These are phyloP conservation scores for Oligia strigilis DNA, from an alignment of 2,888 invertebrate species.

Conservation along the genomic window DNA sequence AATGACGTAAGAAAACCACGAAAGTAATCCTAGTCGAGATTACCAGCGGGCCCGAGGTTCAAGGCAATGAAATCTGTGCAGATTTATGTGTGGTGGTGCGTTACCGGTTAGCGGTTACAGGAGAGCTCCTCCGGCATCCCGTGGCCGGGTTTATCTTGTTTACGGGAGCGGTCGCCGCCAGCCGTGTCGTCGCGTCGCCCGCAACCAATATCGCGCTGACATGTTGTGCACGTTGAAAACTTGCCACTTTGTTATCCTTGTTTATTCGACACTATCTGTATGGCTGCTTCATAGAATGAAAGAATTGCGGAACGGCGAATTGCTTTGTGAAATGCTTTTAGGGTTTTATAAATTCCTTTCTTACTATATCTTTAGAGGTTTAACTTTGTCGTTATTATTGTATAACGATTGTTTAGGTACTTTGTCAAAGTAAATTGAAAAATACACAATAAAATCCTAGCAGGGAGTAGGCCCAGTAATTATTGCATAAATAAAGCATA, in stretches of 20 bases:
- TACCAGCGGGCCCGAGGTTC: slow-evolving; percentile 74
- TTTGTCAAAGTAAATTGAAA: neutral
- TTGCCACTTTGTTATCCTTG: slow-evolving; percentile 66
- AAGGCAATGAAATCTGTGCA: slow-evolving; percentile 79
- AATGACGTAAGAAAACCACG: slow-evolving; percentile 60
- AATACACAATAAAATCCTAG: slow-evolving; percentile 10
- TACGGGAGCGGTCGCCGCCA: slow-evolving; percentile 74
- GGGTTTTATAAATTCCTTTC: slow-evolving; percentile 8
- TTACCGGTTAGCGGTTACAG: slow-evolving; percentile 63
- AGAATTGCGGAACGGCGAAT: slow-evolving; percentile 37
- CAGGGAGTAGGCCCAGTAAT: slow-evolving; percentile 8
- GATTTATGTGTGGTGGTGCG: slow-evolving; percentile 81
- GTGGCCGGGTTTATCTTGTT: slow-evolving; percentile 81
- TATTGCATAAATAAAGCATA: slow-evolving; percentile 55
- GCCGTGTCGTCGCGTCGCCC: slow-evolving; percentile 68
- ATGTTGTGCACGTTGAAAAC: slow-evolving; percentile 70
- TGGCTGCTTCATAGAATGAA: slow-evolving; percentile 54
- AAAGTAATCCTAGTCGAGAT: slow-evolving; percentile 71
- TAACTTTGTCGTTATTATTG: slow-evolving; percentile 1
- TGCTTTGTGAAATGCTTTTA: slow-evolving; percentile 35
- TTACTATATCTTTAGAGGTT: neutral
- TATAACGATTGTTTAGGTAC: neutral
- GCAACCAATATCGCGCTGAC: slow-evolving; percentile 68
- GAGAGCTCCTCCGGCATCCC: slow-evolving; percentile 48
- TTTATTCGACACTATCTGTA: slow-evolving; percentile 63